These are phyloP conservation scores for Dioctria linearis DNA, from an alignment of 2,888 invertebrate genomes.

Conservation along the genomic window DNA sequence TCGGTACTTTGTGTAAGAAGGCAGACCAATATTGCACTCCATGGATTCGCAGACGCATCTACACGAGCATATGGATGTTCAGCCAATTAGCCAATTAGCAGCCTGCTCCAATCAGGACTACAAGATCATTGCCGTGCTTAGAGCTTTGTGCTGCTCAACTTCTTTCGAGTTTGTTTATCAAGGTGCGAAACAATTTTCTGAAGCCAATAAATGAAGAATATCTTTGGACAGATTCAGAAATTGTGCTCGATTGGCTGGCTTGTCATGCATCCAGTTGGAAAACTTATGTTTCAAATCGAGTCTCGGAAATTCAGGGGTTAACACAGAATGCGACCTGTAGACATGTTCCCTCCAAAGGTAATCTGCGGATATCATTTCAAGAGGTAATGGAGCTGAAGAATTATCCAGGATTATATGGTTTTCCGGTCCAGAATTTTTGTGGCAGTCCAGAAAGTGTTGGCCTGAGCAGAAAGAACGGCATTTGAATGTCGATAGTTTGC, in stretches of 20 bases:
- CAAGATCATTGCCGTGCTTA: constrained; percentile 15
- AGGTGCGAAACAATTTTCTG: background rate
- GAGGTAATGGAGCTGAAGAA: constrained; percentile 42
- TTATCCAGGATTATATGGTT: background rate
- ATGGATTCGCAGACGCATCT: constrained; percentile 26
- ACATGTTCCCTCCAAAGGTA: too few relatives aligned
- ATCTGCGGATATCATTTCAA: constrained; percentile 57
- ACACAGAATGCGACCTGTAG: too few relatives aligned
- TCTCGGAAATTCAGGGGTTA: constrained; percentile 55
- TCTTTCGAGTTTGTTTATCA: constrained; percentile 10
- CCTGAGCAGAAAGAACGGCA: background rate
- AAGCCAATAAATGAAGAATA: background rate
- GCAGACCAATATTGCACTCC: constrained; percentile 10
- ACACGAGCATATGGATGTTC: constrained; percentile 40
- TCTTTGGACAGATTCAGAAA: background rate
- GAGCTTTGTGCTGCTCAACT: constrained; percentile 43
- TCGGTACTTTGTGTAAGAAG: background rate
- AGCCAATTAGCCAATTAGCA: background rate
- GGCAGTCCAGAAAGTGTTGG: background rate
- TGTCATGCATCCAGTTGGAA: background rate
- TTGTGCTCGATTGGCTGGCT: too few relatives aligned
- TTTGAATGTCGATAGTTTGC: background rate
- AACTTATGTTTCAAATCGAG: constrained; percentile 54
- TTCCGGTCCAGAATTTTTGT: background rate
- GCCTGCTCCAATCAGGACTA: constrained; percentile 7